Evolutionary conservation across 2,113 vertebrate genomes (phyloP).

Genomic region (Sinocyclocheilus rhinocerous): DNA sequence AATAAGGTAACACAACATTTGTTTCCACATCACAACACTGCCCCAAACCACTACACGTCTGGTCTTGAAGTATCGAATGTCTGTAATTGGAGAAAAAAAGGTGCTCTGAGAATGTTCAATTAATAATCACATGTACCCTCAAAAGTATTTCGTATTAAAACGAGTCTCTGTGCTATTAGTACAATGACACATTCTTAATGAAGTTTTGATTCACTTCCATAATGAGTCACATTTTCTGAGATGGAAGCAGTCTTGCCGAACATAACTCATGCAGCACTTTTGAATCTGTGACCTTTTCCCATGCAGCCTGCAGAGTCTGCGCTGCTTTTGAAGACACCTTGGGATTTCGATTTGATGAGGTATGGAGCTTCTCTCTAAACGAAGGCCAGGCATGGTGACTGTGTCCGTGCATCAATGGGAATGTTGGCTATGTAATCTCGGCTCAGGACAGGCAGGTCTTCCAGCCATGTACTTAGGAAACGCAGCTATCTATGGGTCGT

Average conservation of each 20-base stretch:
- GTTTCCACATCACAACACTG: slow-evolving; percentile 14
- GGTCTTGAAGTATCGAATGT: background rate
- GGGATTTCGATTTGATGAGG: slow-evolving; percentile 49
- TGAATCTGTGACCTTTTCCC: slow-evolving; percentile 55
- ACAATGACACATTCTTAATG: slow-evolving; percentile 25
- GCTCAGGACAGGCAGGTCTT: slow-evolving; percentile 19
- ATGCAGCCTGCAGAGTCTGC: slow-evolving; percentile 14
- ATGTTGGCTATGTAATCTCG: slow-evolving; percentile 49
- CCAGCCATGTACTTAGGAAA: slow-evolving; percentile 3
- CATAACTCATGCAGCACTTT: slow-evolving; percentile 14
- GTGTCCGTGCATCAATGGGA: slow-evolving; percentile 44
- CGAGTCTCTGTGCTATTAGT: slow-evolving; percentile 2
- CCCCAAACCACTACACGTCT: background rate
- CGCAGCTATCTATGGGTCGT: background rate
- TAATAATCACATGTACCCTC: slow-evolving; percentile 4
- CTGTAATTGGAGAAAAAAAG: background rate
- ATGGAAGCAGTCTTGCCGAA: slow-evolving; percentile 31
- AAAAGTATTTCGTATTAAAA: slow-evolving; percentile 1
- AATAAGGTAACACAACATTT: background rate
- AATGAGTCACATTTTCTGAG: background rate
- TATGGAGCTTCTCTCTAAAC: slow-evolving; percentile 33
- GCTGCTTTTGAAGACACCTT: slow-evolving; percentile 36
- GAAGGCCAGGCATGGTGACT: slow-evolving; percentile 30
- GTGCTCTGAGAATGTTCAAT: slow-evolving; percentile 1
- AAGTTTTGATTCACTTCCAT: slow-evolving; percentile 37